Conservation (phyloP, 2,113 vertebrate species). For the Ariopsis seemanni region DNA sequence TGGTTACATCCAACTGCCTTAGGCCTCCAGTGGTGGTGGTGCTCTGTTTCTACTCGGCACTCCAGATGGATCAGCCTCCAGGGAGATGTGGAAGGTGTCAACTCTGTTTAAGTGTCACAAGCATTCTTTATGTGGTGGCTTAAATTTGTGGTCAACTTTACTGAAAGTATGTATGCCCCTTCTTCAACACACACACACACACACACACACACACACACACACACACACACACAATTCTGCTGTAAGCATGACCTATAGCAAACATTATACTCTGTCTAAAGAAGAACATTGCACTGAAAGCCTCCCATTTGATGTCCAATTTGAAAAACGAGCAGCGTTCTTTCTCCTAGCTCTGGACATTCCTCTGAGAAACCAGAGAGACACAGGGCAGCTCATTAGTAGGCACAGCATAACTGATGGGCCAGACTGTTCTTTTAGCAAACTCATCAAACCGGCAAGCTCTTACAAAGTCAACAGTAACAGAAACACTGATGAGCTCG, state of each 20-base stretch:
- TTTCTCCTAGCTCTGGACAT: conserved; percentile 21
- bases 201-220: conserved; percentile 14
- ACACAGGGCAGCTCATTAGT: conserved; percentile 38
- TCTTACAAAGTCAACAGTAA: neutral
- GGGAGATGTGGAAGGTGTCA: conserved; percentile 34
- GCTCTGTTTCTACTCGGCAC: neutral
- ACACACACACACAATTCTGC: neutral
- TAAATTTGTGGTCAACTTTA: conserved; percentile 49
- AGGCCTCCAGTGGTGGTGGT: neutral
- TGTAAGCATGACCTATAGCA: neutral
- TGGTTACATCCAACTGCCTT: neutral
- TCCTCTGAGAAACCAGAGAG: conserved; percentile 51
- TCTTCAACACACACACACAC: conserved; percentile 28
- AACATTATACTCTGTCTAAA: neutral
- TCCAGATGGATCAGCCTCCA: conserved; percentile 13
- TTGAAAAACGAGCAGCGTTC: conserved; percentile 30
- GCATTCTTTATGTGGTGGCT: conserved; percentile 44
- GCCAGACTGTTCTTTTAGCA: conserved; percentile 14
- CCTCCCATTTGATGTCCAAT: conserved; percentile 17
- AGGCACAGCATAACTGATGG: conserved; percentile 50
- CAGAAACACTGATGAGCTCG: neutral
- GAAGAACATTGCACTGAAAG: neutral
- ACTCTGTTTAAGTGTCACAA: conserved; percentile 37
- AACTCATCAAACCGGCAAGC: neutral
- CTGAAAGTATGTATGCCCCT: conserved; percentile 25